These are phyloP conservation scores for Chromobotia macracanthus DNA, from an alignment of 2,797 vertebrate species.

Conservation along the genomic window DNA sequence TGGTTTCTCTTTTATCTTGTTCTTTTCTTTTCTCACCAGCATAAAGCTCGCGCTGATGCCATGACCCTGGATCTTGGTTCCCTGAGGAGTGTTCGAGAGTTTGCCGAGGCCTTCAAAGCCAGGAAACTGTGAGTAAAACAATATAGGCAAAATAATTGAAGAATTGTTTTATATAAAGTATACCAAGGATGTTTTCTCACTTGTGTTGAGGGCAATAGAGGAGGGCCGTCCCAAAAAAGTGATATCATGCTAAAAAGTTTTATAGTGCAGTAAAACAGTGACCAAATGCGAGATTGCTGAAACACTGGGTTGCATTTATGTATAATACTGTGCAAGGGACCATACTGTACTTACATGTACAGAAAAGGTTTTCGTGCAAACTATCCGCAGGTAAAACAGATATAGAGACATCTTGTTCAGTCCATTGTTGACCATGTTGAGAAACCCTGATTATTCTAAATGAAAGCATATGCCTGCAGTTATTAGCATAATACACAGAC, in stretches of 20 bases:
- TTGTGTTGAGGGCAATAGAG: no score
- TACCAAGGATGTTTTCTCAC: no score
- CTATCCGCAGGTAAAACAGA: no score
- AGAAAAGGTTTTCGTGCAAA: not conserved
- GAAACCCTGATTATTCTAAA: no score
- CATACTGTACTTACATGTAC: not conserved
- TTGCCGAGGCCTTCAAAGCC: conserved; percentile 89
- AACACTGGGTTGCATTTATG: not conserved
- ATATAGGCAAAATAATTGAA: not conserved
- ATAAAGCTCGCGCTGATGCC: conserved; percentile 93
- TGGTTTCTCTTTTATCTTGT: conserved; percentile 3
- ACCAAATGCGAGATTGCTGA: not conserved
- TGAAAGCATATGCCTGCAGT: no score
- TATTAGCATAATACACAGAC: no score
- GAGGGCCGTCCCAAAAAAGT: no score
- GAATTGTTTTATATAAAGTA: not conserved
- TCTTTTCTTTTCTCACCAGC: conserved; percentile 73
- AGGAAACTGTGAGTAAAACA: conserved; percentile 89
- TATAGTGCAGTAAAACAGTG: no score
- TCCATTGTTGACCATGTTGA: no score
- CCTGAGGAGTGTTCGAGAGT: conserved; percentile 87
- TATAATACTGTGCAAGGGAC: not conserved
- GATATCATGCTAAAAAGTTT: no score
- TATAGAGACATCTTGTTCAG: no score
- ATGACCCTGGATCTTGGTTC: conserved; percentile 92